A percentile compares a stretch with the other conserved stretches of the same genome.
Evolutionary conservation across 2,888 invertebrate genomes (phyloP).

Genomic region (Gymnoscelis rufifasciata): DNA sequence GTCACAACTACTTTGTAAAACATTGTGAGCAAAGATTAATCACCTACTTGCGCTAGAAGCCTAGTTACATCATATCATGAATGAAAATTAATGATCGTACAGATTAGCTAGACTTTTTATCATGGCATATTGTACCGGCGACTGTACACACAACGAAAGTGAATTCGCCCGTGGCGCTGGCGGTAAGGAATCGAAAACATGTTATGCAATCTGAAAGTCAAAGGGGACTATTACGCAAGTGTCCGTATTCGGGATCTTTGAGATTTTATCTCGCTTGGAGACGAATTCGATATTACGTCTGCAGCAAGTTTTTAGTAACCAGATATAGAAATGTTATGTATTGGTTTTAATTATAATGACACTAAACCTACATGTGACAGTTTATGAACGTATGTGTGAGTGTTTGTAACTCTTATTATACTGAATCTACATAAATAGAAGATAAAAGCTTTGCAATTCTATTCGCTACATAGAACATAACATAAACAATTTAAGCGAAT

Average conservation of each 20-base stretch:
- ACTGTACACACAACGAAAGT: slow-evolving; percentile 48
- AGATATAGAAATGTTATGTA: background rate
- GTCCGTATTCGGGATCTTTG: slow-evolving; percentile 32
- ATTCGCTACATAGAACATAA: too few relatives aligned
- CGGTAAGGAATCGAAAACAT: slow-evolving; percentile 66
- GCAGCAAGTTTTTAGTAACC: background rate
- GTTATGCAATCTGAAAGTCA: slow-evolving; percentile 62
- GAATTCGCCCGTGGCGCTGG: slow-evolving; percentile 49
- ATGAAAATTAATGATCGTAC: slow-evolving; percentile 17
- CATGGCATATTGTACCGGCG: slow-evolving; percentile 17
- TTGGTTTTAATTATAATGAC: too few relatives aligned
- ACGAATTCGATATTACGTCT: background rate
- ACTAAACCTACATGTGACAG: too few relatives aligned
- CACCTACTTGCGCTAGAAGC: background rate
- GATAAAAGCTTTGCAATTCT: too few relatives aligned
- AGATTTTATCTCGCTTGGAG: slow-evolving; percentile 16
- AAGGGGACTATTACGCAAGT: slow-evolving; percentile 60
- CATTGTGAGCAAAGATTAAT: slow-evolving; percentile 8
- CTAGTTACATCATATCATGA: slow-evolving; percentile 12
- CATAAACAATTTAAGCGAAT: too few relatives aligned
- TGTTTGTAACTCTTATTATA: too few relatives aligned
- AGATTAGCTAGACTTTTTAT: slow-evolving; percentile 19
- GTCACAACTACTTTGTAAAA: background rate
- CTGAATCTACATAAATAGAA: too few relatives aligned
- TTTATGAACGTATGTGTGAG: too few relatives aligned